These are phyloP conservation scores for Nemoura dubitans DNA, from an alignment of 2,888 invertebrate species.

Conservation along the genomic window DNA sequence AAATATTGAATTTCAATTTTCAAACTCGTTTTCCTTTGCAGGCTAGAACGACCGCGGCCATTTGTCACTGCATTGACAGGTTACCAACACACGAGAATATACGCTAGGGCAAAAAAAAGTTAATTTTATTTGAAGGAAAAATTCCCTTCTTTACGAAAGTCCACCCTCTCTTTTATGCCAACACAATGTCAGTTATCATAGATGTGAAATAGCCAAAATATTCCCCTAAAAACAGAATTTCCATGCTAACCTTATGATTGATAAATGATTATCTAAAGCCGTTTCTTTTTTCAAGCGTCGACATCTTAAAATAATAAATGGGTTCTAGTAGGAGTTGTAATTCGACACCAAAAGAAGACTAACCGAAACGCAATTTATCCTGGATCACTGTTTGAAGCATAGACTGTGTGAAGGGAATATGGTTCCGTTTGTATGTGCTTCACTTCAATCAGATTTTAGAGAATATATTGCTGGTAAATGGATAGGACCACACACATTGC, in stretches of 20 bases:
- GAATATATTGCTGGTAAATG: no score
- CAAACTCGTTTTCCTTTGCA: conserved; percentile 53
- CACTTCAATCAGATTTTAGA: no score
- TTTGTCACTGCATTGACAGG: conserved; percentile 52
- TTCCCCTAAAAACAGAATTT: not conserved
- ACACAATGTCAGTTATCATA: conserved; percentile 32
- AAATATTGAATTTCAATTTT: conserved; percentile 54
- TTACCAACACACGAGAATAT: conserved; percentile 43
- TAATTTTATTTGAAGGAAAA: conserved; percentile 44
- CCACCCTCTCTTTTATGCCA: conserved; percentile 9
- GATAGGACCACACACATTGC: no score
- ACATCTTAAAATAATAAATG: conserved; percentile 4
- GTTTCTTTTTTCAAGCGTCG: not conserved
- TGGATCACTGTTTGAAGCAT: not conserved
- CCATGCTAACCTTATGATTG: conserved; percentile 12
- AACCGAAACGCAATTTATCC: not conserved
- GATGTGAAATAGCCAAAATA: conserved; percentile 34
- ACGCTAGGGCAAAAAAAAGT: conserved; percentile 39
- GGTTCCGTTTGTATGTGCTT: not conserved
- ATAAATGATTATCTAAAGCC: conserved; percentile 12
- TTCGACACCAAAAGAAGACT: not conserved
- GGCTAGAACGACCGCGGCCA: conserved; percentile 51
- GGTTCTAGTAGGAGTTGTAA: not conserved
- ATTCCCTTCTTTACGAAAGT: conserved; percentile 36
- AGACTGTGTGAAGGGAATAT: not conserved